Percentiles rank a stretch among this genome's conserved stretches.
Conservation (phyloP, 2,888 invertebrate species). For the Athripsodes cinereus region DNA sequence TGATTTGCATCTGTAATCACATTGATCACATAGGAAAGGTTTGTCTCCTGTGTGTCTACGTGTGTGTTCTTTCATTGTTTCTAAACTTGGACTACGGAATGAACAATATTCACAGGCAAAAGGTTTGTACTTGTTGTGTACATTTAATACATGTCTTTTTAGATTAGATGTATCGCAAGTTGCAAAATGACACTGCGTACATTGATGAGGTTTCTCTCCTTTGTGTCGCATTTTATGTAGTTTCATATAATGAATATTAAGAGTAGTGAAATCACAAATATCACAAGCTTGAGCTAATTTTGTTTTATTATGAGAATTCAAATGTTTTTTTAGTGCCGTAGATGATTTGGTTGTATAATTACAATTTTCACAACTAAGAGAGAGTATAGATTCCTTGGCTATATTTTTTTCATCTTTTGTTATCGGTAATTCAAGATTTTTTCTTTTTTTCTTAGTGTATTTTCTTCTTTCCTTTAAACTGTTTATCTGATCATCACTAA, state of each 20-base stretch:
- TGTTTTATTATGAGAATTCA: too few relatives aligned
- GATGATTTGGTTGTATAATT: too few relatives aligned
- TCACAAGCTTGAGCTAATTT: too few relatives aligned
- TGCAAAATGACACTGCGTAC: background rate
- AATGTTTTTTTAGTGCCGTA: too few relatives aligned
- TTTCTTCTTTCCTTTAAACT: background rate
- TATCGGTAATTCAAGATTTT: background rate
- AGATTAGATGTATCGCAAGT: background rate
- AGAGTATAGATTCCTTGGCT: too few relatives aligned
- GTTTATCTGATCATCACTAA: background rate
- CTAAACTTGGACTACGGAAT: background rate
- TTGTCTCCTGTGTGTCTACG: background rate
- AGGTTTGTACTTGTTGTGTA: background rate
- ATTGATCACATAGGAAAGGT: background rate
- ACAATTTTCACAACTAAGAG: background rate
- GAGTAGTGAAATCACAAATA: too few relatives aligned
- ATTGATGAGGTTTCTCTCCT: background rate
- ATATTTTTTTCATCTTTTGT: background rate
- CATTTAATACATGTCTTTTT: background rate
- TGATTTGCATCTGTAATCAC: background rate
- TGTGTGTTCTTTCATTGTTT: background rate
- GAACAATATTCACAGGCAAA: background rate
- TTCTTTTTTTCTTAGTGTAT: background rate
- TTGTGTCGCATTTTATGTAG: too few relatives aligned
- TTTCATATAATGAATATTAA: too few relatives aligned